Base-by-base conservation (phyloP, 2,888 invertebrate genomes). In the Tachina lurida region DNA sequence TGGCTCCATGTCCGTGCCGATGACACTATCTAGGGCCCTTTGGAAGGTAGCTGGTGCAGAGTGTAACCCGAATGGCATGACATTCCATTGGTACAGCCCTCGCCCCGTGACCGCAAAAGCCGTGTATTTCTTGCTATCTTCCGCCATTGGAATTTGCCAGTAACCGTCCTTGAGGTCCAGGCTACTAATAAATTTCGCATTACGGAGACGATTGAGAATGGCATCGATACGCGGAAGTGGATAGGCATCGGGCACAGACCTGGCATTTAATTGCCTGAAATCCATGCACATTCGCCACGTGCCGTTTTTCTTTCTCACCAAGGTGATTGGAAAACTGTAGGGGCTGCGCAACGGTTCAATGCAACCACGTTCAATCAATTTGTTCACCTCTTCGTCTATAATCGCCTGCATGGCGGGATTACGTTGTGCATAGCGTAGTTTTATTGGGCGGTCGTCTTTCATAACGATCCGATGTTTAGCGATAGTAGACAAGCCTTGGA, bases 231-330 rank as follows among this genome's bases (percentile, higher is more conserved):
- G 22, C 22, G 22, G 22, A 22, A 22, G 22, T 22, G 22, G 22
- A 22, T 22, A 84, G 7, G 79, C 80, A 13, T 76, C 84, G 1
- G 70, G 56, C 17, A 76, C 47, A 0, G 77, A 80, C 1, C 22
- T n/a, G n/a, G 47, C 60, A 39, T 84, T 78, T 1, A 84, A 52
- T 43, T 82, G 71, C 1, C 82, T 45, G 54, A 75, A 87, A 47
- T 87, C 84, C 12, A 81, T 65, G 43, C 82, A 82, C 0, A 76
- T 67, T 2, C 87, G 9, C 84, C 83, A 80, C 2, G 71, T n/a
- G 7, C 80, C 80, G 5, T 62, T 75, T 17, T 83, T 84, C 49
- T 83, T 84, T 22, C 17, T 52, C 7, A 43, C 56, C 41, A 52
- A 12, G 1, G 78, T 58, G 0, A 84, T 86, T 0, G 84, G 79